Evolutionary conservation across 1,140 invertebrate genomes (phyloP).

Genomic region (Drosophila pseudoananassae): DNA sequence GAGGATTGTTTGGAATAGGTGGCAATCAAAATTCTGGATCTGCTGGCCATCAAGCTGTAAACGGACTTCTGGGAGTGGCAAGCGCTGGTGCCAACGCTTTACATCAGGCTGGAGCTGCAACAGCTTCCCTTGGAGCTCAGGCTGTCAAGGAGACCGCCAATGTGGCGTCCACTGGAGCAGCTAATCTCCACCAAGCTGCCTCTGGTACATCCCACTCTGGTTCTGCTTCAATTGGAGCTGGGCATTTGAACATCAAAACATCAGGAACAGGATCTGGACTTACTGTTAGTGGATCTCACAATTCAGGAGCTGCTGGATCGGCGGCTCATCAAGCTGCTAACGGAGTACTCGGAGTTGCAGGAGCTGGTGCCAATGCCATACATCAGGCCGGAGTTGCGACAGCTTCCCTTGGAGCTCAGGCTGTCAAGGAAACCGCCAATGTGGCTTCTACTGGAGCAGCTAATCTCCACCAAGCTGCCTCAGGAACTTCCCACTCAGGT

Average conservation of each 20-base stretch:
- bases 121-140: neutral
- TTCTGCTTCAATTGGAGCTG: constrained; percentile 2
- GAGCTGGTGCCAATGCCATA: constrained; percentile 3
- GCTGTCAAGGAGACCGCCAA: neutral
- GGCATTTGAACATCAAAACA: neutral
- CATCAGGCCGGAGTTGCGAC: neutral
- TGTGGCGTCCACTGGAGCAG: neutral
- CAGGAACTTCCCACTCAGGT: neutral
- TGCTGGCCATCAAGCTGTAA: constrained; percentile 8
- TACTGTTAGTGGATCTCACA: neutral
- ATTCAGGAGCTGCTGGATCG: neutral
- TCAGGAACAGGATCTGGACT: neutral
- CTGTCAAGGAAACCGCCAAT: neutral
- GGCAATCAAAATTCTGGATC: constrained; percentile 6
- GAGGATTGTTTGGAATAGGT: constrained; percentile 5
- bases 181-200: neutral
- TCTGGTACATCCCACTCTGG: neutral
- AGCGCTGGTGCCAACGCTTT: neutral
- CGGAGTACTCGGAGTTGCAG: neutral
- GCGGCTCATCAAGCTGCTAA: neutral
- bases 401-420: neutral
- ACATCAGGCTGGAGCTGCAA: neutral
- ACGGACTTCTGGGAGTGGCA: constrained; percentile 10
- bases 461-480: neutral
- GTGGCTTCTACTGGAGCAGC: neutral